Percentiles rank a stretch among this genome's conserved stretches.
Evolutionary conservation across 2,113 vertebrate genomes (phyloP).

Genomic region (Gavialis gangeticus): DNA sequence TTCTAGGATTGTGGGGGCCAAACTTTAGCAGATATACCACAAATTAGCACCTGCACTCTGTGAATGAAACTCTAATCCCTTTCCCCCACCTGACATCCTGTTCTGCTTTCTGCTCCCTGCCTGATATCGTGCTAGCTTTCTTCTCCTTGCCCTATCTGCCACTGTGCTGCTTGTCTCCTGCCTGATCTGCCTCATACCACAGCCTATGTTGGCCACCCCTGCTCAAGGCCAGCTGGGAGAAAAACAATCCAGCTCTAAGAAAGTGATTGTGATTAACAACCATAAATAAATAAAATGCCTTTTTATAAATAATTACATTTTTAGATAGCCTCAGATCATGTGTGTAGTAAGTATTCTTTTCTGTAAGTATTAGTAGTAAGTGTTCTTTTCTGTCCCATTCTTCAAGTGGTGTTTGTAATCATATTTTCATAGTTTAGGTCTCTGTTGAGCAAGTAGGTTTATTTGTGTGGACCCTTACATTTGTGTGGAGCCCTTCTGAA

Average conservation of each 20-base stretch:
- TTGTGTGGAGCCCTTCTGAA: background rate
- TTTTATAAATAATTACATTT: background rate
- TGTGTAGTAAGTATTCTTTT: background rate
- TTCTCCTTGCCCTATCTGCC: no score
- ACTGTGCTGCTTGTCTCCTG: no score
- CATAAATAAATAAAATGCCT: rapidly evolving
- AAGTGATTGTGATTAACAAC: background rate
- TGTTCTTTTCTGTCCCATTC: background rate
- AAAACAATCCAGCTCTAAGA: background rate
- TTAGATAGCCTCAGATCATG: background rate
- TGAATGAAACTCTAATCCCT: no score
- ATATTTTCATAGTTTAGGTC: background rate
- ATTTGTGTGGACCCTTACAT: background rate
- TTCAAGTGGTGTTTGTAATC: background rate
- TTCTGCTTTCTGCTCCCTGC: no score
- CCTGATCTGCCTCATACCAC: no score
- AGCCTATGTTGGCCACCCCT: no score
- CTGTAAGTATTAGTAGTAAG: background rate
- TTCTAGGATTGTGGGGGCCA: background rate
- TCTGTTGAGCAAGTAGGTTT: background rate
- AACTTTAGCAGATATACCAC: no score
- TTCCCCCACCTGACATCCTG: no score
- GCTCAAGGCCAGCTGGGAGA: no score
- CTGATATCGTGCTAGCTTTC: no score
- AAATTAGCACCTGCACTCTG: no score